Percentiles rank a stretch among this genome's conserved stretches.
Conservation (phyloP, 2,888 invertebrate species). For the Rambutsinella grinnellia region DNA sequence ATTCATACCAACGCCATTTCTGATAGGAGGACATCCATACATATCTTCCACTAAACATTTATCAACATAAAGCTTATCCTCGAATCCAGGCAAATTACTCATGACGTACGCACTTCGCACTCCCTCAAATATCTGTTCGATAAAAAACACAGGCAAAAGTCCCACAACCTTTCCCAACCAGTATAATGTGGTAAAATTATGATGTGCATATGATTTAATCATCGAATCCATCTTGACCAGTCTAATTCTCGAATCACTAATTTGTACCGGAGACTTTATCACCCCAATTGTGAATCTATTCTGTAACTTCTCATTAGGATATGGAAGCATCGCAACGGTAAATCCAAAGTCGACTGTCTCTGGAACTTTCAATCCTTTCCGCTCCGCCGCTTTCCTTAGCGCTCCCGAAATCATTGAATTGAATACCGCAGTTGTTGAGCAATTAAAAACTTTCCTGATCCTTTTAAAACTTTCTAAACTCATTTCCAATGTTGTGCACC, state of each 20-base stretch:
- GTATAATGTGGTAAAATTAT: constrained; percentile 7
- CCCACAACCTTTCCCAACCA: constrained; percentile 1
- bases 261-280: background rate
- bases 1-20: constrained; percentile 12
- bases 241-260: constrained; percentile 2
- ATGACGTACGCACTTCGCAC: background rate
- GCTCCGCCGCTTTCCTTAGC: constrained; percentile 8
- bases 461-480: constrained; percentile 3
- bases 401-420: constrained; percentile 20
- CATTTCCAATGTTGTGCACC: background rate
- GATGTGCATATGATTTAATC: background rate
- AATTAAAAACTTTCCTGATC: constrained; percentile 12
- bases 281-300: constrained; percentile 21
- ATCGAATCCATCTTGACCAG: background rate
- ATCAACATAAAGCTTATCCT: background rate
- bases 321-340: constrained; percentile 26
- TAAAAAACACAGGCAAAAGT: constrained; percentile 1
- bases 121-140: constrained; percentile 1
- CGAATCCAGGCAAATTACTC: constrained; percentile 31
- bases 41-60: constrained; percentile 1
- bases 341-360: background rate
- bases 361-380: constrained; percentile 7
- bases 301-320: constrained; percentile 22
- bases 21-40: constrained; percentile 24
- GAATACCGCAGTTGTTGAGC: constrained; percentile 17